Percentiles rank a stretch among this genome's conserved stretches.
These are phyloP conservation scores for Patella ulyssiponensis DNA, from an alignment of 2,888 invertebrate genomes.

Conservation along the genomic window DNA sequence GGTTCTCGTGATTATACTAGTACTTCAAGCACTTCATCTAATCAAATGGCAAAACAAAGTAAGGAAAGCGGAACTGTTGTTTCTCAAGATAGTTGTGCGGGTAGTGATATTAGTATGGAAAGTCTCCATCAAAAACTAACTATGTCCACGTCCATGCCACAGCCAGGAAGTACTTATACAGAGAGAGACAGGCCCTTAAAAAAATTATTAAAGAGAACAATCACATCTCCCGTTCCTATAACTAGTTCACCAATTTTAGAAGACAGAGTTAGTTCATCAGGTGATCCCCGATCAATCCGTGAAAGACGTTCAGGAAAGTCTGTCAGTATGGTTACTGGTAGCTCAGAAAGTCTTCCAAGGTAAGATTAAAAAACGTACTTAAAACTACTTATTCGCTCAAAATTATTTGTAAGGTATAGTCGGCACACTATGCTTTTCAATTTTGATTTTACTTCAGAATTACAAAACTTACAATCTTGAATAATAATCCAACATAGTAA, in stretches of 20 bases:
- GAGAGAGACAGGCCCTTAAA: conserved; percentile 45
- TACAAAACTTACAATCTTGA: too few species aligned
- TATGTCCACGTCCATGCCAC: not conserved
- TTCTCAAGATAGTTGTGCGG: not conserved
- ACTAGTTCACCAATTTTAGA: conserved; percentile 44
- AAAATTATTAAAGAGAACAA: conserved; percentile 57
- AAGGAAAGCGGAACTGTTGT: not conserved
- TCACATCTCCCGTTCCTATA: conserved; percentile 49
- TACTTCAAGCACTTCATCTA: not conserved
- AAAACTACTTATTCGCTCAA: too few species aligned
- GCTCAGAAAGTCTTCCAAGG: conserved; percentile 69
- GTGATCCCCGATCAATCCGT: conserved; percentile 13
- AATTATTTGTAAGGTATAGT: too few species aligned
- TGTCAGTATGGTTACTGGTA: conserved; percentile 66
- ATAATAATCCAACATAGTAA: too few species aligned
- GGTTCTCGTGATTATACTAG: not conserved
- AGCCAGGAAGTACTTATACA: conserved; percentile 31
- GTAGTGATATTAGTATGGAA: conserved; percentile 1
- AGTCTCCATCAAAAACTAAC: not conserved
- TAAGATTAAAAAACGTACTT: conserved; percentile 29
- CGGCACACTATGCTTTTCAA: too few species aligned
- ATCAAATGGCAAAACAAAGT: not conserved
- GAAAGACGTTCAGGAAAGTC: conserved; percentile 40
- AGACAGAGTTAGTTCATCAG: conserved; percentile 39
- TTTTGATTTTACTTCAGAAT: too few species aligned